phyloP scores from a whole-genome alignment of 2,113 vertebrate genomes.

The Nipponia nippon region DNA sequence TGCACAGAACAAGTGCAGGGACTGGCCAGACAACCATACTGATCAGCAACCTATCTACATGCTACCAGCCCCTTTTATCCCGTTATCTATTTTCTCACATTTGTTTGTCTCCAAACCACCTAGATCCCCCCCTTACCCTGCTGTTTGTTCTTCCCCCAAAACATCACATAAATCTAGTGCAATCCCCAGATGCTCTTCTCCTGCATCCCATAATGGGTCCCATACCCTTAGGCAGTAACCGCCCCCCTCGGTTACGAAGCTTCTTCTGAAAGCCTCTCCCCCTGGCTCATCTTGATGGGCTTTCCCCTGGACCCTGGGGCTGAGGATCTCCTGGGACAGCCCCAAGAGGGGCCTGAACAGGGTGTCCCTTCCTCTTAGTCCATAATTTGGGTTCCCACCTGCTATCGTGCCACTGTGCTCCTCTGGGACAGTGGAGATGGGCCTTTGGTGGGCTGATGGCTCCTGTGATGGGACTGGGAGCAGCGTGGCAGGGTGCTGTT shows the following conservation, averaged over 20 bases:
- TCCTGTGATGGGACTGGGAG: neutral
- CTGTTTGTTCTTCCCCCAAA: neutral
- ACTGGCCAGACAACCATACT: neutral
- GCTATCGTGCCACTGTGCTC: neutral
- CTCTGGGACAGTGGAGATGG: neutral
- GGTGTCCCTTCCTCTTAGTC: neutral
- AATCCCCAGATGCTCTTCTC: neutral
- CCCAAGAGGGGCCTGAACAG: too few relatives aligned
- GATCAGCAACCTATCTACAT: neutral
- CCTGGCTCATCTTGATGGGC: neutral
- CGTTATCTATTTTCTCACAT: neutral
- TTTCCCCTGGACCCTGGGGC: neutral
- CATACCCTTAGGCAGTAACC: neutral
- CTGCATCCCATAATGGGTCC: neutral
- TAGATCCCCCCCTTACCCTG: neutral
- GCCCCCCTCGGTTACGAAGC: neutral
- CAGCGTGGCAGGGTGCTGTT: neutral
- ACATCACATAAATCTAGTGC: neutral
- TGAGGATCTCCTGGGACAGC: neutral
- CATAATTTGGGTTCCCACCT: neutral
- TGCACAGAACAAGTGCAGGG: neutral
- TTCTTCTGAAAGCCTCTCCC: neutral
- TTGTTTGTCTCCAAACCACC: neutral
- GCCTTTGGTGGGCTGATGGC: neutral
- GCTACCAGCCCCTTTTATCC: neutral